Evolutionary conservation across 2,797 vertebrate genomes (phyloP), one percentile per base, ranked within the genome.

Genomic region (Etheostoma nigrum): DNA sequence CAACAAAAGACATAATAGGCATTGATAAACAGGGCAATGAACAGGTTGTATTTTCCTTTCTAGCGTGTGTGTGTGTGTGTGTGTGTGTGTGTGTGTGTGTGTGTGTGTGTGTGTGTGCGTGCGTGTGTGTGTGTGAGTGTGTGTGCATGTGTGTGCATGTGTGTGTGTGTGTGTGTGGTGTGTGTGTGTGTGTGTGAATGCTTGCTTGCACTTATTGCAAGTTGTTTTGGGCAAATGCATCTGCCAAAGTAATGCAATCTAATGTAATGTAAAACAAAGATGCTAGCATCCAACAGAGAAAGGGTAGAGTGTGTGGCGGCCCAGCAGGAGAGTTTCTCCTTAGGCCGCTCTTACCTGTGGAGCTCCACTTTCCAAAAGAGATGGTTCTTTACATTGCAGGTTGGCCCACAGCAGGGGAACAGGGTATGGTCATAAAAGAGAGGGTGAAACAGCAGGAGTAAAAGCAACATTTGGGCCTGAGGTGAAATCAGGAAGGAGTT

Each of bases 11-110:
- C 63, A 83, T 79, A 36, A 67, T 51, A 78, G 55, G 64, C 75
- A 79, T 92, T 92, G 80, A 91, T 74, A 87, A 91, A 82, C 88
- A 91, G 82, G 81, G 84, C 89, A 84, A 86, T 89, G 76, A 86
- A 83, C 83, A 88, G 90, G 85, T 83, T 87, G 19, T 75, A 61
- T 74, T 81, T 73, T 72, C 27, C 57, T 60, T 61, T 62, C 36
- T 63, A 49, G 45, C 47, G 6, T 64, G 66, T 80, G 70, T 62
- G 59, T 23, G 49, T 19, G 74, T 44, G 4, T 44, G 42, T 42
- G 40, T 42, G 40, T 42, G 40, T 42, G 40, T 42, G 36, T 40
- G 36, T 40, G 36, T 42, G 40, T 42, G 40, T 42, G 40, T 12
- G 40, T 42, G 40, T 42, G 40, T 13, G 40, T 42, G 40, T 13